Base-by-base conservation (phyloP, 2,797 vertebrate species). In the Sciaenops ocellatus region DNA sequence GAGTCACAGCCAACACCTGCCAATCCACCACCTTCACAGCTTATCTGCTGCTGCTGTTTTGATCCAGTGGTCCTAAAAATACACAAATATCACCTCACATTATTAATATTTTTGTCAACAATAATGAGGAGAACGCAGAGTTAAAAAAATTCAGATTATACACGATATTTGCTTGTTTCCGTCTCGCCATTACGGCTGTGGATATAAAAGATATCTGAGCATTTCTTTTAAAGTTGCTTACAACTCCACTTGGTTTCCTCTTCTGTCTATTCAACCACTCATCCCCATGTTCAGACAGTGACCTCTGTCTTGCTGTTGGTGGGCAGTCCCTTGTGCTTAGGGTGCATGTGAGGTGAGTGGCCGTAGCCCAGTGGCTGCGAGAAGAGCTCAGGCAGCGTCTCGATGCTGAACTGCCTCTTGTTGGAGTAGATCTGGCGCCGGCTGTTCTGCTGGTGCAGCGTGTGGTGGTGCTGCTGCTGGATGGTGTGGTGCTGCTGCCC, bases 271-370 rank as follows among this genome's bases (percentile, higher is more conserved):
- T 71, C 22, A 12, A 69, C 55, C 54, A 9, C 17, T 41, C 68
- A 13, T 16, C 59, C 71, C 57, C 78, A 30, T 54, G 66, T 85
- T 96, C 93, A 98, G 88, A 98, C 97, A 0, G 97, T 99, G 88
- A 99, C 98, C 86, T 99, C 98, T 0, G 98, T 96, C 95, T 98
- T 99, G 96, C 98, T 99, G 94, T 98, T 98, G 85, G 98, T 98
- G 92, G 96, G 90, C 75, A 98, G 95, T 77, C 96, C 97, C 84
- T 97, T 96, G 85, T 97, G 97, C 79, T 96, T 96, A 24, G 94
- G 80, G 82, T 93, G 92, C 4, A 96, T 89, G 82, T 96, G 96
- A 0, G 95, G 94, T 0, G 95, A 79, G 64, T 95, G 94, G 75
- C 92, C 88, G 20, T 97, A 96, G 0, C 91, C 93, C 22, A 96